Base-by-base conservation (phyloP, 1,140 invertebrate genomes). In the Melanaphis sacchari region DNA sequence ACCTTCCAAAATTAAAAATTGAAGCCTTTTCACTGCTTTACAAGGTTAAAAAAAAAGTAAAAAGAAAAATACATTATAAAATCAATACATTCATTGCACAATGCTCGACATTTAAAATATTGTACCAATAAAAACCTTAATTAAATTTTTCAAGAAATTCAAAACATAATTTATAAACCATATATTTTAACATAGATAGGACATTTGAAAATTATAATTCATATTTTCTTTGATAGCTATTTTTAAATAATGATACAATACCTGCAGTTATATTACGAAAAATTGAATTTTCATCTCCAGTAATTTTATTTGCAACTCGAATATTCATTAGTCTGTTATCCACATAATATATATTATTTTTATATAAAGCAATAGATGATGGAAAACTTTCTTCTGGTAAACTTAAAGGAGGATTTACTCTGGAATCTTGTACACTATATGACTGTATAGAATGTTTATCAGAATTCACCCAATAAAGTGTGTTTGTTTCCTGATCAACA, bases 381-480 rank as follows among this genome's bases (percentile, higher is more conserved):
- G 96, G 95, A 38, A 91, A 94, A 94, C 88, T 94, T 76, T 90
- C 93, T 93, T 94, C 94, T 54, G 94, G 94, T 93, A 95, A 87
- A 43, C 81, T 95, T 94, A 93, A 95, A 38, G 97, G 94, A 40
- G 95, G 95, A 9, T 94, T 94, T 0, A 96, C 94, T 93, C 95
- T 95, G 41, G 95, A 95, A 0, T 94, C 95, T 4, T 94, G 94
- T 7, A 98, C 95, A 94, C 97, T 96, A 94, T 96, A 96, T 94
- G 96, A 97, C 94, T 97, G 96, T 93, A 98, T 96, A n/a, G 95
- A 95, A n/a, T 95, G 95, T 18, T 96, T 95, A 38, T 95, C 96
- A 11, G 95, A 94, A 94, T 96, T 97, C 1, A 97, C 96, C 96
- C 97, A 98, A 95, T 98, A 98, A 54, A 98, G 94, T 22, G 96